Evolutionary conservation across 2,888 invertebrate genomes (phyloP).

Genomic region (Abscondita cerata): DNA sequence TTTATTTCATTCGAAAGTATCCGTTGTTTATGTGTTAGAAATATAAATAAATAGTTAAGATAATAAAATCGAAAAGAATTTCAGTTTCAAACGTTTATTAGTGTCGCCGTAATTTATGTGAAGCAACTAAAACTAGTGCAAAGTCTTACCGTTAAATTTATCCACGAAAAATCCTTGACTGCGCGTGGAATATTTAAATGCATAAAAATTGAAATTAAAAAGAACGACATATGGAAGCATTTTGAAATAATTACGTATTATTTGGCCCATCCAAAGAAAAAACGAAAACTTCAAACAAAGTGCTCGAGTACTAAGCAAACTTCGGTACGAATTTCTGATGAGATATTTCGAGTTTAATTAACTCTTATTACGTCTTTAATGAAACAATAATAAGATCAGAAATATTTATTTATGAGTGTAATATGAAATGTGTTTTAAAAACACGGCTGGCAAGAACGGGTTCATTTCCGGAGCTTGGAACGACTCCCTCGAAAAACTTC

Average conservation of each 20-base stretch:
- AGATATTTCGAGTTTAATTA: constrained; percentile 52
- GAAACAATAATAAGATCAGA: constrained; percentile 55
- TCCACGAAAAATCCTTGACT: constrained; percentile 1
- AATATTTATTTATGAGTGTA: constrained; percentile 35
- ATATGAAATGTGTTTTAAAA: constrained; percentile 35
- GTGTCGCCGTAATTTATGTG: constrained; percentile 6
- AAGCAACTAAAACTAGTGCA: constrained; percentile 2
- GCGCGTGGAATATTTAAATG: not conserved
- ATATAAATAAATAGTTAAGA: constrained; percentile 4
- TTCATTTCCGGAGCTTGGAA: constrained; percentile 49
- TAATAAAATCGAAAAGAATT: constrained; percentile 11
- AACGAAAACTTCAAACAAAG: constrained; percentile 36
- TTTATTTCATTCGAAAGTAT: too few species aligned
- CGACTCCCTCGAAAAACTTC: constrained; percentile 54
- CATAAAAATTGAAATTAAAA: constrained; percentile 17
- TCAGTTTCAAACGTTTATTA: constrained; percentile 3
- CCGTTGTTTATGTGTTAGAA: not conserved
- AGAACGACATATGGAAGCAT: constrained; percentile 42
- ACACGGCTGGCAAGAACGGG: constrained; percentile 46
- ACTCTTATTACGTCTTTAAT: constrained; percentile 54
- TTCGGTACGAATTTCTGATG: constrained; percentile 29
- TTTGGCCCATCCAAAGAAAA: constrained; percentile 38
- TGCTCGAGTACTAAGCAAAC: constrained; percentile 43
- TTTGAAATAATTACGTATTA: constrained; percentile 45
- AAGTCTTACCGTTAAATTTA: constrained; percentile 7